phyloP scores from a whole-genome alignment of 1,140 invertebrate genomes.

The Kradibia gibbosae region DNA sequence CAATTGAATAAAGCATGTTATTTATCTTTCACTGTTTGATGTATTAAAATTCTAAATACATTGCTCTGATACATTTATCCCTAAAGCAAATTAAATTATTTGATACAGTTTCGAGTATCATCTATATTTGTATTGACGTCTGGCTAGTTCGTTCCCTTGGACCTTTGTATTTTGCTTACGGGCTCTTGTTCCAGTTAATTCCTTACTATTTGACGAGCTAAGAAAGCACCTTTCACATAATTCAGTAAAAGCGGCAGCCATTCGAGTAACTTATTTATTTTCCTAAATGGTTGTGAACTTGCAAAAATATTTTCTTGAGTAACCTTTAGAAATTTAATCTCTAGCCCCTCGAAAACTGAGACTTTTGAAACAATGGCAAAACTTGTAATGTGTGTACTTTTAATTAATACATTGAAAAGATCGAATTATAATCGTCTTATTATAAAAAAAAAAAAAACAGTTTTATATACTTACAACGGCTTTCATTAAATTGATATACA shows the following conservation, averaged over 20 bases:
- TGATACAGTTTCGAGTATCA: constrained; percentile 16
- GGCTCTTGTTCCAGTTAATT: constrained; percentile 54
- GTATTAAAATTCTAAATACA: no score
- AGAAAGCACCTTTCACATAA: constrained; percentile 27
- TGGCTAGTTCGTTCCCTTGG: constrained; percentile 40
- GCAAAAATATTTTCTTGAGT: constrained; percentile 54
- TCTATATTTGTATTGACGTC: constrained; percentile 43
- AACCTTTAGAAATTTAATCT: constrained; percentile 28
- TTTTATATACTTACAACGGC: no score
- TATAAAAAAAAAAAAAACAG: no score
- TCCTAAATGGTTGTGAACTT: constrained; percentile 28
- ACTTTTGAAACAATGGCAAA: not conserved
- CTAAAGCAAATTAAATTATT: constrained; percentile 40
- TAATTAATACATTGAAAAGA: no score
- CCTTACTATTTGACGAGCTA: constrained; percentile 49
- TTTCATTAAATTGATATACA: no score
- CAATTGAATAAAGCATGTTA: no score
- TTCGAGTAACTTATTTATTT: constrained; percentile 50
- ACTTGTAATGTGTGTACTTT: not conserved
- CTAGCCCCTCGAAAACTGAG: not conserved
- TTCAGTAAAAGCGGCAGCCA: not conserved
- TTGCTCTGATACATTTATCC: not conserved
- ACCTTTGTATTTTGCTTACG: constrained; percentile 48
- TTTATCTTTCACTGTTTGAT: no score
- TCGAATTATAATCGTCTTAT: no score